A percentile compares a stretch with the other conserved stretches of the same genome.
phyloP scores from a whole-genome alignment of 2,113 vertebrate genomes.

The Nothoprocta pentlandii region DNA sequence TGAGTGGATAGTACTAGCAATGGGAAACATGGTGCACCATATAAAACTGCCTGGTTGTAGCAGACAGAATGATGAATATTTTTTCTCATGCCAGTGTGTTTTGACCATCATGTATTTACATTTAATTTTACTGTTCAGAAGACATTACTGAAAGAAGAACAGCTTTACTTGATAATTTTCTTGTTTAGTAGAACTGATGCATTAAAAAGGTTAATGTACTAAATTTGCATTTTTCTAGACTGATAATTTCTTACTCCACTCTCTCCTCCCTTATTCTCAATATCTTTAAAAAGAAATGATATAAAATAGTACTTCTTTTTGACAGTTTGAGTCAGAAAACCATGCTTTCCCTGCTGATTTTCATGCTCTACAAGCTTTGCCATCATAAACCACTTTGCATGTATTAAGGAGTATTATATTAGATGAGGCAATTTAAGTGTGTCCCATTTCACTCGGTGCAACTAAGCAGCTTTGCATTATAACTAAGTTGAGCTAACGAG shows the following conservation, averaged over 20 bases:
- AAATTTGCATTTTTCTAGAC: constrained; percentile 28
- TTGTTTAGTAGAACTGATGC: constrained; percentile 42
- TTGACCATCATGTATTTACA: not conserved
- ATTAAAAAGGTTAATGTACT: constrained; percentile 28
- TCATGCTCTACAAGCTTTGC: constrained; percentile 66
- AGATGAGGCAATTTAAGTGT: constrained; percentile 63
- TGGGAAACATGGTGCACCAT: not conserved
- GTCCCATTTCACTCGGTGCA: constrained; percentile 68
- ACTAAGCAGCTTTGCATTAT: constrained; percentile 69
- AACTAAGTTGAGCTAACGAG: constrained; percentile 67
- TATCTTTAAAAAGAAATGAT: constrained; percentile 4
- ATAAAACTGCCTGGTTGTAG: not conserved
- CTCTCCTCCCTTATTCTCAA: constrained; percentile 7
- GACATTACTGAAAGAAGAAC: constrained; percentile 6
- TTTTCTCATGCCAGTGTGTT: not conserved
- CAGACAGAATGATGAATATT: not conserved
- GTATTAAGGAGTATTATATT: constrained; percentile 68
- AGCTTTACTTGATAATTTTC: constrained; percentile 6
- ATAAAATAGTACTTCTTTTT: constrained; percentile 32
- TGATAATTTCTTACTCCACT: constrained; percentile 34
- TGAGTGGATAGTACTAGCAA: not conserved
- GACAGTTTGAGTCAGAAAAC: constrained; percentile 60
- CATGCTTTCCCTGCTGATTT: constrained; percentile 31
- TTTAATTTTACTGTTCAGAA: constrained; percentile 1
- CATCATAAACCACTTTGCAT: constrained; percentile 71